A percentile compares a stretch with the other conserved stretches of the same genome.
These are phyloP conservation scores for Meloidogyne exigua DNA, from an alignment of 1,140 invertebrate species.

Conservation along the genomic window DNA sequence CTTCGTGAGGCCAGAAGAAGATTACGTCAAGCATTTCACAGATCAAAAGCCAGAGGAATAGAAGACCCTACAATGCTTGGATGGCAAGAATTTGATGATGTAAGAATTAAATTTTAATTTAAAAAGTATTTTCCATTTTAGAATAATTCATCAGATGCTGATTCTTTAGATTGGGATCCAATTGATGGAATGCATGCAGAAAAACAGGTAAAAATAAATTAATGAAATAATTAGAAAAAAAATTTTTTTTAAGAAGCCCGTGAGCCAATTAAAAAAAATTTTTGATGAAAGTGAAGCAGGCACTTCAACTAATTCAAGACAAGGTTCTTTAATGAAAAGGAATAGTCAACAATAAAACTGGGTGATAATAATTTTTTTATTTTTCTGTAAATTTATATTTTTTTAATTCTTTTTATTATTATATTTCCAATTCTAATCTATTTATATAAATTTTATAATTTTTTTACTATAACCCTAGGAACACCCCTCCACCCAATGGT, in stretches of 20 bases:
- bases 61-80: slow-evolving; percentile 19
- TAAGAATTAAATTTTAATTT: too few species aligned
- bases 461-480: too few species aligned
- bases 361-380: background rate
- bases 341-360: background rate
- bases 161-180: slow-evolving; percentile 36
- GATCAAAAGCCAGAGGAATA: slow-evolving; percentile 15
- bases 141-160: slow-evolving; percentile 22
- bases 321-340: slow-evolving; percentile 1
- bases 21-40: slow-evolving; percentile 13
- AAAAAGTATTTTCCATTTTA: too few species aligned
- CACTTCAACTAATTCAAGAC: background rate
- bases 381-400: background rate
- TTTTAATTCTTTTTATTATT: background rate
- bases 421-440: background rate
- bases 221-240: background rate
- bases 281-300: slow-evolving; percentile 23
- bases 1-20: slow-evolving; percentile 18
- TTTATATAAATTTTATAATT: background rate
- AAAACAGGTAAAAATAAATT: slow-evolving; percentile 27
- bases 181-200: slow-evolving; percentile 39
- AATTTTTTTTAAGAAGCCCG: slow-evolving; percentile 22
- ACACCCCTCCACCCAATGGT: background rate
- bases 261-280: slow-evolving; percentile 39
- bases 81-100: slow-evolving; percentile 22